Evolutionary conservation across 37 sponge, comb jelly and placozoan genomes (phyloP), one percentile per base, ranked within the genome.

Genomic region (Cladorhizidae sp.): DNA sequence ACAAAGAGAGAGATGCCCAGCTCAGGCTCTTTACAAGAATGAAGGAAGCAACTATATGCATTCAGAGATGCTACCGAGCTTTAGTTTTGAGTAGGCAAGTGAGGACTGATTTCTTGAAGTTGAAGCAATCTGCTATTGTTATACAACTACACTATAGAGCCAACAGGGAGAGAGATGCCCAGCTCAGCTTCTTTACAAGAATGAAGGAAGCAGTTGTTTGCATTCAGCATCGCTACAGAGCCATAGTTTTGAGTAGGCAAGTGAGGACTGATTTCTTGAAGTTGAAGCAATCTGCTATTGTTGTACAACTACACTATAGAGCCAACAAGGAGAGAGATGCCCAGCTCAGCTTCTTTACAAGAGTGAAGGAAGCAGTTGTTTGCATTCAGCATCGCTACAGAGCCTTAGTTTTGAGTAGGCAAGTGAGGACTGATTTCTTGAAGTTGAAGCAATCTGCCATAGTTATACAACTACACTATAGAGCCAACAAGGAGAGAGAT

Each of bases 51-150:
- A 83, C 85, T 62, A 40, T 74, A 33, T 31, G 29, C 17, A 78
- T 86, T 26, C 91, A 91, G 49, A 15, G 67, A 9, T 40, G 64
- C 28, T 25, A 26, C 25, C 76, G 87, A 61, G 70, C 78, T 2
- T 76, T 26, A 54, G 25, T 85, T 31, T 56, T 43, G 12, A 80
- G 77, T 36, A 72, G 62, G 52, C 32, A 51, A 64, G 82, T 65
- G 26, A n/a, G 20, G 17, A 69, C 1, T 25, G 35, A 31, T 17
- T 32, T 65, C 35, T 31, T 35, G 35, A 25, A 33, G 35, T 31
- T 32, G 32, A 79, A 23, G 67, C 20, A 33, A 31, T 39, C 69
- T 9, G 56, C 56, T 9, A 1, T 67, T 17, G 42, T 51, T 18
- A 6, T 65, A 7, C 80, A 79, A 23, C 56, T 26, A 1, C 71